Percentiles rank a stretch among this genome's conserved stretches.
Evolutionary conservation across 1,140 invertebrate species (phyloP).

Genomic region (Nylanderia fulva): DNA sequence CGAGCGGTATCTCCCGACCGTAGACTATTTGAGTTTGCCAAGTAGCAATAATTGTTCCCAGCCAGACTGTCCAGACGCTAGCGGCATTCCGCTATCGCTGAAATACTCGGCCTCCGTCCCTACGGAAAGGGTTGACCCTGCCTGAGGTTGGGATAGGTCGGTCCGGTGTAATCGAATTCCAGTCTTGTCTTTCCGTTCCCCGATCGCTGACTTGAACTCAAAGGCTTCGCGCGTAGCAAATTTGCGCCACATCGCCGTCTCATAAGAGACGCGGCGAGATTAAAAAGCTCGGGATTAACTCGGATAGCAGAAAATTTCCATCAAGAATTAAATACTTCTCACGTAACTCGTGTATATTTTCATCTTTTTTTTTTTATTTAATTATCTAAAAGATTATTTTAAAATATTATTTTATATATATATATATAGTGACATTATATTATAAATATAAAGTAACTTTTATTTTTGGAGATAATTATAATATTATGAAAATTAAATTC

Average conservation of each 20-base stretch:
- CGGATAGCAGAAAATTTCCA: not conserved
- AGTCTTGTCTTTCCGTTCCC: not conserved
- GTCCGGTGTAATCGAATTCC: conserved; percentile 24
- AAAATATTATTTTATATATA: too few relatives aligned
- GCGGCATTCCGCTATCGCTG: conserved; percentile 41
- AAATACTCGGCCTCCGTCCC: not conserved
- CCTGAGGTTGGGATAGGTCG: too few relatives aligned
- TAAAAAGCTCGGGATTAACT: not conserved
- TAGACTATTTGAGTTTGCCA: conserved; percentile 69
- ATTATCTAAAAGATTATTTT: too few relatives aligned
- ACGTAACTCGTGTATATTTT: too few relatives aligned
- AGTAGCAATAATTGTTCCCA: conserved; percentile 74
- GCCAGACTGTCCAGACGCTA: conserved; percentile 19
- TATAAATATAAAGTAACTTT: too few relatives aligned
- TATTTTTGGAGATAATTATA: too few relatives aligned
- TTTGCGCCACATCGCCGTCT: not conserved
- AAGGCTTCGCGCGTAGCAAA: not conserved
- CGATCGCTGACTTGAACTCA: not conserved
- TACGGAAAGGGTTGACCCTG: not conserved
- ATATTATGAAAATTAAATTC: too few relatives aligned
- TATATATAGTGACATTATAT: too few relatives aligned
- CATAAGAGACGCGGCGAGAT: not conserved
- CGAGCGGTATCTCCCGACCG: conserved; percentile 24
- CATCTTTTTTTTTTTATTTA: too few relatives aligned
- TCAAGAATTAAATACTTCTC: too few relatives aligned